Evolutionary conservation across 2,113 vertebrate species (phyloP).

Genomic region (Hassar affinis): DNA sequence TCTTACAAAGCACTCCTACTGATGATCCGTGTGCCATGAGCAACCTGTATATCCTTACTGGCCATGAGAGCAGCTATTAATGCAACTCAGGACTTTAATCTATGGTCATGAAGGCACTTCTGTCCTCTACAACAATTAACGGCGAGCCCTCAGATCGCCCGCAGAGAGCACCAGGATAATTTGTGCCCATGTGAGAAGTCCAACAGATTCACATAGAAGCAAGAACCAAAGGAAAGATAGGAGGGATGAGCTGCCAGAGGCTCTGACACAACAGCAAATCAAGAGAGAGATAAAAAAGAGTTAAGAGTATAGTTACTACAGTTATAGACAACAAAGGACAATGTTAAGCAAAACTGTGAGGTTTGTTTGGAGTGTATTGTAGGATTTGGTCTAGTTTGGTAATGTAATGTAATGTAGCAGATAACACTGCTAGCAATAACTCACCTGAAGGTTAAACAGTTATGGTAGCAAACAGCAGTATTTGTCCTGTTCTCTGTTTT

Average conservation of each 20-base stretch:
- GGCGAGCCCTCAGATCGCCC: neutral
- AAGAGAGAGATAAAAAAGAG: neutral
- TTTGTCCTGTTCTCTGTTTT: conserved; percentile 1
- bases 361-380: neutral
- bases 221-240: neutral
- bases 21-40: conserved; percentile 69
- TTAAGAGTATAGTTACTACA: neutral
- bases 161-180: neutral
- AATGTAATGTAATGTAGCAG: neutral
- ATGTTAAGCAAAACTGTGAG: neutral
- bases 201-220: neutral
- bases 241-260: neutral
- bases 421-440: neutral
- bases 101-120: neutral
- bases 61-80: conserved; percentile 77
- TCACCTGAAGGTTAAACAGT: neutral
- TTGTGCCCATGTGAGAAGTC: neutral
- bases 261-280: neutral
- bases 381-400: too few relatives aligned
- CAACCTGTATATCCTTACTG: conserved; percentile 78
- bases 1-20: conserved; percentile 76
- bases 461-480: conserved; percentile 5
- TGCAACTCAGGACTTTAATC: neutral
- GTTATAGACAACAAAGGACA: neutral
- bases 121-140: neutral